Evolutionary conservation across 2,888 invertebrate genomes (phyloP).

Genomic region (Sipha maydis): DNA sequence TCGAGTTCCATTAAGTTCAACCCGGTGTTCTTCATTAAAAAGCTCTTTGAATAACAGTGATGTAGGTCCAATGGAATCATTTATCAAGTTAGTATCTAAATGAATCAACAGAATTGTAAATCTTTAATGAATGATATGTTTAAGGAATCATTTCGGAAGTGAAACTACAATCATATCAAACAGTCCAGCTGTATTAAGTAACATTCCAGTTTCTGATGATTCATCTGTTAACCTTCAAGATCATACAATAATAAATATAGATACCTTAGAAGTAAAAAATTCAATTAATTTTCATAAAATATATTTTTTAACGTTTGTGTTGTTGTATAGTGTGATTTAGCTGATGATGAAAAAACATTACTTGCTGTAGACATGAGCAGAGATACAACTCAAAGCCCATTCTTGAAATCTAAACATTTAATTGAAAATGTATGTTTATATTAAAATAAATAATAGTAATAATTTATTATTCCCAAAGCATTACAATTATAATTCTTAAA

Average conservation of each 20-base stretch:
- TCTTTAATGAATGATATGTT: conserved; percentile 19
- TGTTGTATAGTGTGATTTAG: conserved; percentile 50
- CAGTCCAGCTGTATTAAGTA: conserved; percentile 25
- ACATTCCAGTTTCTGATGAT: conserved; percentile 5
- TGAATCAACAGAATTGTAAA: neutral
- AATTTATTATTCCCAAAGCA: neutral
- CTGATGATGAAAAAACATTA: conserved; percentile 60
- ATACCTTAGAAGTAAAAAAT: conserved; percentile 35
- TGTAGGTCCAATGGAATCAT: conserved; percentile 48
- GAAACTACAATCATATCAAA: conserved; percentile 66
- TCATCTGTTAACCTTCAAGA: conserved; percentile 5
- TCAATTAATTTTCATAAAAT: neutral
- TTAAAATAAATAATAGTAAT: neutral
- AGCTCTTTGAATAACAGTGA: conserved; percentile 44
- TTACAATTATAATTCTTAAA: neutral
- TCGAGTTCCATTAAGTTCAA: conserved; percentile 37
- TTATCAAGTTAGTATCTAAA: conserved; percentile 45
- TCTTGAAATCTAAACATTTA: conserved; percentile 49
- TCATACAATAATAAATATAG: conserved; percentile 46
- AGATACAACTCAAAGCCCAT: conserved; percentile 40
- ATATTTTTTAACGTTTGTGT: conserved; percentile 1
- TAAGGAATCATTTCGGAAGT: conserved; percentile 72
- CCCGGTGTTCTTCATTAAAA: conserved; percentile 47
- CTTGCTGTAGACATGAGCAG: conserved; percentile 52
- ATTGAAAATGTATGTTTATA: conserved; percentile 30